These are phyloP conservation scores for Octonoba sinensis DNA, from an alignment of 2,888 invertebrate genomes.

Conservation along the genomic window DNA sequence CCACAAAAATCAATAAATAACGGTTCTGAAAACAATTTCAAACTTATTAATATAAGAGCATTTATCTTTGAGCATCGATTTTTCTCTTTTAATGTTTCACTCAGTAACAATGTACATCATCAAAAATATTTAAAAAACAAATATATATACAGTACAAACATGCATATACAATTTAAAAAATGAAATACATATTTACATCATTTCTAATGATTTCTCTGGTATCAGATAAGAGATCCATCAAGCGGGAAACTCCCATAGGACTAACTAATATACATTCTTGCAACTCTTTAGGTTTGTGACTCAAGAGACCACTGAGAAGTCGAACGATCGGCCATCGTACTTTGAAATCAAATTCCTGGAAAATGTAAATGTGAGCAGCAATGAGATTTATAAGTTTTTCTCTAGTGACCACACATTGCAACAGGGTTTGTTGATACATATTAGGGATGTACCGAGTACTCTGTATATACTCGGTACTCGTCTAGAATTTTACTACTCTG, in stretches of 20 bases:
- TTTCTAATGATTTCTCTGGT: slow-evolving; percentile 95
- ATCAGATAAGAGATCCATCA: slow-evolving; percentile 96
- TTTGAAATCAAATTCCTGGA: slow-evolving; percentile 91
- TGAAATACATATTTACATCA: slow-evolving; percentile 77
- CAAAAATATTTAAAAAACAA: no score
- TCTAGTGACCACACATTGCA: neutral
- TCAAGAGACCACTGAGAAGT: slow-evolving; percentile 87
- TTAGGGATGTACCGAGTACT: no score
- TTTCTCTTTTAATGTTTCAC: no score
- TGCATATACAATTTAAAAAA: no score
- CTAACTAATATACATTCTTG: slow-evolving; percentile 74
- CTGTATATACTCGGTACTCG: no score
- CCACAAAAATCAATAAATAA: no score
- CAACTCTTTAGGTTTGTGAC: slow-evolving; percentile 78
- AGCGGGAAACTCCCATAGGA: slow-evolving; percentile 92
- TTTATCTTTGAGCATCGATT: no score
- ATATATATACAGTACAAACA: no score
- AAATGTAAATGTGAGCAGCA: slow-evolving; percentile 11
- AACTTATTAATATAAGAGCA: no score
- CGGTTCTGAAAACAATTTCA: no score
- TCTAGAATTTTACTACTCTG: no score
- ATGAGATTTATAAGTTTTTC: neutral
- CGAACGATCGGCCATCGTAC: slow-evolving; percentile 92
- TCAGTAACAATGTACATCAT: no score
- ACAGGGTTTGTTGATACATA: neutral